phyloP scores from a whole-genome alignment of 2,888 invertebrate genomes.

The Pollenia amentaria region DNA sequence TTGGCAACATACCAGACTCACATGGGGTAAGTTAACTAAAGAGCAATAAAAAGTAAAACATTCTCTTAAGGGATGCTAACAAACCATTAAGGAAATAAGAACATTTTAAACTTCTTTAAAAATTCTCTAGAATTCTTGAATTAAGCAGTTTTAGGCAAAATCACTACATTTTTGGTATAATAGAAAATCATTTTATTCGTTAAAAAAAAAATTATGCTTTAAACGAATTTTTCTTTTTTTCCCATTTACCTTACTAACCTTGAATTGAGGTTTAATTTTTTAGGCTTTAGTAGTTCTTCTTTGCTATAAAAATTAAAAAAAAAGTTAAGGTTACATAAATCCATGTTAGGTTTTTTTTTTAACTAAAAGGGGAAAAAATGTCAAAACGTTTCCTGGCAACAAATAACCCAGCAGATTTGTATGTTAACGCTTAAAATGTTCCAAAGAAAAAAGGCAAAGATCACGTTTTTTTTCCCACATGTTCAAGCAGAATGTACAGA shows the following conservation, averaged over 20 bases:
- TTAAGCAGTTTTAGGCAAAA: too few species aligned
- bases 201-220: neutral
- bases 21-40: conserved; percentile 25
- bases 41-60: neutral
- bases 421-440: neutral
- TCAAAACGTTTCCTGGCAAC: conserved; percentile 14
- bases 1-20: conserved; percentile 26
- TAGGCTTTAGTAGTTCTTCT: neutral
- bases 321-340: neutral
- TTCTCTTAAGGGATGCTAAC: neutral
- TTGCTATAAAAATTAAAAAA: neutral
- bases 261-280: neutral
- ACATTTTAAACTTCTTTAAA: too few species aligned
- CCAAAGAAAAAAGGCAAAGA: neutral
- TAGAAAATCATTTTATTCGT: neutral
- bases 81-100: neutral
- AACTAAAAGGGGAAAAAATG: neutral
- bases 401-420: conserved; percentile 13
- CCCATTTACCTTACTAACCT: neutral
- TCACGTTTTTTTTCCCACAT: conserved; percentile 23
- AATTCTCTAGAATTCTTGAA: too few species aligned
- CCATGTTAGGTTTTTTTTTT: neutral
- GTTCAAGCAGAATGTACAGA: conserved; percentile 1
- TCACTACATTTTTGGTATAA: neutral
- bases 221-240: neutral